These are phyloP conservation scores for Helicorthomorpha holstii DNA, from an alignment of 1,140 invertebrate species.

Conservation along the genomic window DNA sequence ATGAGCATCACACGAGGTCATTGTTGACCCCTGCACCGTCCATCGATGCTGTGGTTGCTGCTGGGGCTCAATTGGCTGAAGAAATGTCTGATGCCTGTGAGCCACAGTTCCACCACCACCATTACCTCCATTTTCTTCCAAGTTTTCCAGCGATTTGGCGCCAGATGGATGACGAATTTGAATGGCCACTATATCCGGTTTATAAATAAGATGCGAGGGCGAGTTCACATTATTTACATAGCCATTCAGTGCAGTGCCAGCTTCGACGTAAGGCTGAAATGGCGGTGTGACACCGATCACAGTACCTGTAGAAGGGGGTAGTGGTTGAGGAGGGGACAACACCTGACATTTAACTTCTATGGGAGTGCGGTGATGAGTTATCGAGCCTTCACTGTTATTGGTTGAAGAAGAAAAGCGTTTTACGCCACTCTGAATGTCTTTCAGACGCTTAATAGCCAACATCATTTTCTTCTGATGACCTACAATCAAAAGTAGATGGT, in stretches of 20 bases:
- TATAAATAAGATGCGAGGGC: constrained; percentile 27
- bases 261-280: background rate
- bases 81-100: background rate
- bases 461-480: constrained; percentile 98
- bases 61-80: constrained; percentile 45
- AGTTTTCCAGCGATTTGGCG: constrained; percentile 6
- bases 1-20: constrained; percentile 17
- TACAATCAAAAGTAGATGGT: constrained; percentile 3
- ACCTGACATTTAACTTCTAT: constrained; percentile 12
- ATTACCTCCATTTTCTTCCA: background rate
- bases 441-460: constrained; percentile 89
- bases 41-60: background rate
- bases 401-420: constrained; percentile 39
- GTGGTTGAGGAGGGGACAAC: constrained; percentile 11
- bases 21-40: background rate
- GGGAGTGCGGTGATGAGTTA: constrained; percentile 14
- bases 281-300: background rate
- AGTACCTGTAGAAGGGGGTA: constrained; percentile 4
- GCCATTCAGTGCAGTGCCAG: too few relatives aligned
- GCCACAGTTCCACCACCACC: background rate
- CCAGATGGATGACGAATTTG: constrained; percentile 33
- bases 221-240: background rate
- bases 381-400: constrained; percentile 9
- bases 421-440: constrained; percentile 67
- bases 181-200: constrained; percentile 47